Conservation (phyloP, 2,888 invertebrate species). For the Ochropleura plecta region DNA sequence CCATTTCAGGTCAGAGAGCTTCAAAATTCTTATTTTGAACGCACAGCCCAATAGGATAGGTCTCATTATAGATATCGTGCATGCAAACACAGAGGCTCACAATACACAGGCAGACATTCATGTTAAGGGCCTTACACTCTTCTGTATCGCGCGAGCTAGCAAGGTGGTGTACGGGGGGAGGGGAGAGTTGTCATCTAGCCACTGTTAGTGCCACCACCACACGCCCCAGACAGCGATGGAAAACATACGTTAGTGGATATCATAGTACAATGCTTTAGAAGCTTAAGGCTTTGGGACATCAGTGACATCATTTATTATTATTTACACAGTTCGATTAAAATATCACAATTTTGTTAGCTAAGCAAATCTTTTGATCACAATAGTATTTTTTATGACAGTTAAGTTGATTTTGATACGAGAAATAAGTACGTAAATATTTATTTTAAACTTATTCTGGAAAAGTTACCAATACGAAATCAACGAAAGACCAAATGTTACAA, state of each 20-base stretch:
- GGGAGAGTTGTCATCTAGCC: conserved; percentile 94
- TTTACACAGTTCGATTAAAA: conserved; percentile 38
- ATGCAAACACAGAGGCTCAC: conserved; percentile 66
- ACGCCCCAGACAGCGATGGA: conserved; percentile 75
- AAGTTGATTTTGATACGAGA: neutral
- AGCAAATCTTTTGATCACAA: conserved; percentile 18
- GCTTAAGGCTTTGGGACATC: conserved; percentile 40
- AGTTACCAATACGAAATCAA: conserved; percentile 16
- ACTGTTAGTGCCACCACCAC: conserved; percentile 90
- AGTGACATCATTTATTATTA: conserved; percentile 35
- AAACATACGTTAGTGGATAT: conserved; percentile 79
- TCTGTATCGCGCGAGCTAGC: conserved; percentile 93
- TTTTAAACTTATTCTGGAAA: neutral
- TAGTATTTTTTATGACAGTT: conserved; percentile 3
- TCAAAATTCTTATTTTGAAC: conserved; percentile 31
- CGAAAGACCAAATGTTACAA: conserved; percentile 21
- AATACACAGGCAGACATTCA: conserved; percentile 69
- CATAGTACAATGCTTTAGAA: conserved; percentile 64
- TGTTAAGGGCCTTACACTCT: conserved; percentile 92
- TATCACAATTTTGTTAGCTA: conserved; percentile 34
- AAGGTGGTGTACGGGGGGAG: conserved; percentile 93
- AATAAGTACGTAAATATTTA: neutral
- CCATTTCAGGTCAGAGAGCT: no score
- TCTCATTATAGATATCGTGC: conserved; percentile 44
- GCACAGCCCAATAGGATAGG: conserved; percentile 2